A percentile compares a stretch with the other conserved stretches of the same genome.
phyloP scores from a whole-genome alignment of 2,888 invertebrate species.

The Melikaiella ostensackeni region DNA sequence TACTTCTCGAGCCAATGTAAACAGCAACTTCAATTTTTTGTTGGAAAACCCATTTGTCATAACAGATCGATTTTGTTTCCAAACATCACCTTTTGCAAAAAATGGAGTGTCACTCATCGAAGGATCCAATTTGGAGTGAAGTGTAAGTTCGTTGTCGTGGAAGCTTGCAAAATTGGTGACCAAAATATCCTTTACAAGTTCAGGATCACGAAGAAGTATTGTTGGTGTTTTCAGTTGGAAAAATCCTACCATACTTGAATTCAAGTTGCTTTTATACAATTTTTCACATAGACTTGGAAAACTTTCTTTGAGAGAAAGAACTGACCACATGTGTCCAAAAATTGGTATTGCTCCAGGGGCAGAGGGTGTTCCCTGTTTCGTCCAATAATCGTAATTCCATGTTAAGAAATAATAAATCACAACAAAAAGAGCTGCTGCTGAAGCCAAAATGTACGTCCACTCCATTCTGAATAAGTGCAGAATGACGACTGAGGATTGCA shows the following conservation, averaged over 20 bases:
- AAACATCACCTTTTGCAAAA: constrained; percentile 58
- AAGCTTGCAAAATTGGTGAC: constrained; percentile 64
- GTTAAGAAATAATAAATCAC: constrained; percentile 42
- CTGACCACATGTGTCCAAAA: constrained; percentile 51
- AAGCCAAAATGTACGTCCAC: neutral
- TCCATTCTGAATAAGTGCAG: neutral
- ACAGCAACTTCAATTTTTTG: constrained; percentile 60
- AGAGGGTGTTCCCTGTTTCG: constrained; percentile 49
- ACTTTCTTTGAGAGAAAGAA: constrained; percentile 43
- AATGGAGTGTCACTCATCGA: constrained; percentile 65
- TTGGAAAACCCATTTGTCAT: constrained; percentile 57
- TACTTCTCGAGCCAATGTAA: constrained; percentile 55
- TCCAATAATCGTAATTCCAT: constrained; percentile 50
- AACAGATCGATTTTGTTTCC: constrained; percentile 55
- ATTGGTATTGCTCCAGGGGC: constrained; percentile 47
- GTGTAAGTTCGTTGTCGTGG: constrained; percentile 51
- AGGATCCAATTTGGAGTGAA: constrained; percentile 58
- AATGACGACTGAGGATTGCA: neutral
- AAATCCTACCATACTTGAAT: constrained; percentile 56
- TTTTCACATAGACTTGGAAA: constrained; percentile 45
- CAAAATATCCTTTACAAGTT: constrained; percentile 62
- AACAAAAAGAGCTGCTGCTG: constrained; percentile 7
- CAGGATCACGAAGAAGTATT: constrained; percentile 63
- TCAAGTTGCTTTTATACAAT: constrained; percentile 43
- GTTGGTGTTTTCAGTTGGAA: constrained; percentile 51